Percentiles rank a stretch among this genome's conserved stretches.
These are phyloP conservation scores for Branchipolynoe longqiensis DNA, from an alignment of 2,888 invertebrate species.

Conservation along the genomic window DNA sequence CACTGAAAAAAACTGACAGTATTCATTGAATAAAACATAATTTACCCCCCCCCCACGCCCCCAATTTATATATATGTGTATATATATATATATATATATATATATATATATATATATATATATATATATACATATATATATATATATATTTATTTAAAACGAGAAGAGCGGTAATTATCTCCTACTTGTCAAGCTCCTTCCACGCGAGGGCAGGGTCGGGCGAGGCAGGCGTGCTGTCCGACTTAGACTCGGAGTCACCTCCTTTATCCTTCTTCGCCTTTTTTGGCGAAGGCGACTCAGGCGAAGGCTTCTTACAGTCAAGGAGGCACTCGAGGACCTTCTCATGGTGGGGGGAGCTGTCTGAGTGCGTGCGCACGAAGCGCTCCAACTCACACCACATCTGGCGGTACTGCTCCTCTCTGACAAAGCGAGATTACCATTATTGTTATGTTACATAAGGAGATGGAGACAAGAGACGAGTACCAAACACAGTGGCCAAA, in stretches of 20 bases:
- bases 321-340: conserved; percentile 84
- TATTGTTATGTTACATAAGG: too few species aligned
- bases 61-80: too few species aligned
- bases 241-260: conserved; percentile 81
- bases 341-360: conserved; percentile 88
- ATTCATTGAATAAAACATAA: too few species aligned
- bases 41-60: too few species aligned
- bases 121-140: too few species aligned
- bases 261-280: conserved; percentile 63
- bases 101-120: too few species aligned
- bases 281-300: conserved; percentile 68
- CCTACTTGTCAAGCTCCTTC: conserved; percentile 78
- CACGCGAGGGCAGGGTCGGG: conserved; percentile 72
- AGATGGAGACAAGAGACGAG: too few species aligned
- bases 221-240: conserved; percentile 78
- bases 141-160: too few species aligned
- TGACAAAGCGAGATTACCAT: conserved; percentile 71
- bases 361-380: conserved; percentile 88
- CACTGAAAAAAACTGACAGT: too few species aligned
- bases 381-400: conserved; percentile 95
- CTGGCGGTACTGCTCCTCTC: conserved; percentile 94
- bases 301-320: conserved; percentile 87
- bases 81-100: too few species aligned
- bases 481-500: too few species aligned
- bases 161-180: background rate